Evolutionary conservation across 2,888 invertebrate genomes (phyloP).

Genomic region (Tenthredo amoena): DNA sequence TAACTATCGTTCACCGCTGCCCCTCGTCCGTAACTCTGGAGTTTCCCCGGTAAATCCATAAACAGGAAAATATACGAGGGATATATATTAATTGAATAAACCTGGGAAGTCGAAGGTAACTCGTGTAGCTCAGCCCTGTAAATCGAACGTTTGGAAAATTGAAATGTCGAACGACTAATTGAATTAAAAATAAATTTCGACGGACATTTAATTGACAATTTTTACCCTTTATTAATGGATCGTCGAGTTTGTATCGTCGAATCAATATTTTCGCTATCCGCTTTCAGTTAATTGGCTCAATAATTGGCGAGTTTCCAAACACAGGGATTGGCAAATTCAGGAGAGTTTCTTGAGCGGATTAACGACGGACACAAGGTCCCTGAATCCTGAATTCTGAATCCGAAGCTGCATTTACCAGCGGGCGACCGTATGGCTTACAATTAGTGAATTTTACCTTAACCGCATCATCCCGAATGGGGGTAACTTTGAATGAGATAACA

Average conservation of each 20-base stretch:
- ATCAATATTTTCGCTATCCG: neutral
- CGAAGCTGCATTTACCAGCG: neutral
- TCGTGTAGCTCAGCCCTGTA: neutral
- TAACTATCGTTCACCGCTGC: neutral
- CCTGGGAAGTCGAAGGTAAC: neutral
- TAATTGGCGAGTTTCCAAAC: neutral
- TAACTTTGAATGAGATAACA: conserved; percentile 37
- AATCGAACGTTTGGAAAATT: neutral
- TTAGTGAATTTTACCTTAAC: conserved; percentile 12
- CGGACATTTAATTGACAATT: neutral
- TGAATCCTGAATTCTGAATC: neutral
- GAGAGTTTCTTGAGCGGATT: neutral
- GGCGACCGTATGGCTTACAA: neutral
- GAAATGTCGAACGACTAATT: neutral
- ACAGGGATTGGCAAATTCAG: neutral
- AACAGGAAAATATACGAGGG: neutral
- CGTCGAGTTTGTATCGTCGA: neutral
- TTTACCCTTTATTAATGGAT: neutral
- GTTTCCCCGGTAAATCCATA: neutral
- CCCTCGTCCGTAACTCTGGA: neutral
- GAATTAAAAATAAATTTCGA: neutral
- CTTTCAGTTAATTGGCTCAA: neutral
- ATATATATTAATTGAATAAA: conserved; percentile 4
- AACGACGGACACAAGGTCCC: neutral
- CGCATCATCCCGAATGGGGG: conserved; percentile 2